Base-by-base conservation (phyloP, 2,888 invertebrate species). In the Nemurella pictetii region DNA sequence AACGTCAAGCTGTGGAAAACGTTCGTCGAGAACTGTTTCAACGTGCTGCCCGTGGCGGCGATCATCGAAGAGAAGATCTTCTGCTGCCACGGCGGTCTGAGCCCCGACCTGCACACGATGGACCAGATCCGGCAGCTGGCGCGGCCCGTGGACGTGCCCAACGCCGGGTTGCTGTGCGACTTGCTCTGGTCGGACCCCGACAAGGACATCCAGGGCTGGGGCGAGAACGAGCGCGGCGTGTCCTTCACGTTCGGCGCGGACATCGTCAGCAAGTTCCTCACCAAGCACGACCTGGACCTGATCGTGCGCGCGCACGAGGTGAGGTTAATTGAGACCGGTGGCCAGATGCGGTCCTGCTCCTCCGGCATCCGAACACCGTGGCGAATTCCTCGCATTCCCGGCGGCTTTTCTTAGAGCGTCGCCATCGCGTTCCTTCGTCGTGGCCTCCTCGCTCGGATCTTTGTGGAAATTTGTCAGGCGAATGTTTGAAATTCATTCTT, bases 231-330 rank as follows among this genome's bases (percentile, higher is more conserved):
- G 88, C 90, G 94, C 84, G 94, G 94, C 78, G 93, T 94, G 4
- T 92, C 92, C 20, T 94, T 93, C 90, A 93, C 93, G 27, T 94
- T 94, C 88, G 94, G 94, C 83, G 92, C 93, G 25, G 93, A 94
- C 89, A 93, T 94, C 30, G 94, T 94, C 1, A 92, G 92, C 86
- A 93, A 93, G 88, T 94, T 94, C 89, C 90, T 94, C 84, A 92
- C 93, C 89, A 93, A 93, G 88, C 93, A 94, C 88, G 93, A 94
- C 88, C 90, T 94, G 86, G 94, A 94, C 89, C 91, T 94, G 88
- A 93, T 94, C 88, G 94, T 93, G 89, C 90, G 94, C 87, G 94
- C 94, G 83, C 94, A 94, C 89, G 93, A 94, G 91, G 93, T 93
- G 87, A 87, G 55, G 1, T 55, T 20, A 20, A 20, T 55, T 20